Conservation (phyloP, 2,113 vertebrate genomes). For the Plecturocebus donacophilus region DNA sequence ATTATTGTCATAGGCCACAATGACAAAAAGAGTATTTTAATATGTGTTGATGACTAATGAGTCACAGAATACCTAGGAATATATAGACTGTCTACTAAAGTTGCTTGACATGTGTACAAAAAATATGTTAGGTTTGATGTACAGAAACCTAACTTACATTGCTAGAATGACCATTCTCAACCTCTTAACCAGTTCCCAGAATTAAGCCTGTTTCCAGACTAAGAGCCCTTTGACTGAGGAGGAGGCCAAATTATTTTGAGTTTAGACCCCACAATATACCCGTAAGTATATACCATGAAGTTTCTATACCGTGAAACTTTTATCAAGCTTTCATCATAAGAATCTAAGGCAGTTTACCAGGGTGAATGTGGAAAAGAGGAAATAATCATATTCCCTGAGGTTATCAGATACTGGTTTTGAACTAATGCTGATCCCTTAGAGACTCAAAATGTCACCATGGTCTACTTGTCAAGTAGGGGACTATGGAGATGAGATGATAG, state of each 20-base stretch:
- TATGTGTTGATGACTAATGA: neutral
- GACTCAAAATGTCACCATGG: neutral
- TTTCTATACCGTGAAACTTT: neutral
- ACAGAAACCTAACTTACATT: neutral
- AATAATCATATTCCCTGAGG: neutral
- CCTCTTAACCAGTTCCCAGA: neutral
- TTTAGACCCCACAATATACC: neutral
- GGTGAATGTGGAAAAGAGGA: neutral
- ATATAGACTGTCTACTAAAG: neutral
- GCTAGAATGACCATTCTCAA: neutral
- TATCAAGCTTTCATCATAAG: neutral
- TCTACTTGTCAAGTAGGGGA: neutral
- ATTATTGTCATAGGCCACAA: neutral
- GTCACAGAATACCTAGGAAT: neutral
- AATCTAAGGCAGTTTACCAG: neutral
- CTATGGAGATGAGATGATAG: neutral
- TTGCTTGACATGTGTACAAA: neutral
- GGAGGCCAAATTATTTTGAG: neutral
- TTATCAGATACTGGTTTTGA: neutral
- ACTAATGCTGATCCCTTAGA: neutral
- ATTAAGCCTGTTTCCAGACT: neutral
- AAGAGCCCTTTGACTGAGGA: neutral
- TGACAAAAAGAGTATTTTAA: neutral
- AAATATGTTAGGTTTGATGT: neutral
- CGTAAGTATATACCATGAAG: neutral